phyloP scores from a whole-genome alignment of 2,888 invertebrate genomes.

The Mamestra brassicae region DNA sequence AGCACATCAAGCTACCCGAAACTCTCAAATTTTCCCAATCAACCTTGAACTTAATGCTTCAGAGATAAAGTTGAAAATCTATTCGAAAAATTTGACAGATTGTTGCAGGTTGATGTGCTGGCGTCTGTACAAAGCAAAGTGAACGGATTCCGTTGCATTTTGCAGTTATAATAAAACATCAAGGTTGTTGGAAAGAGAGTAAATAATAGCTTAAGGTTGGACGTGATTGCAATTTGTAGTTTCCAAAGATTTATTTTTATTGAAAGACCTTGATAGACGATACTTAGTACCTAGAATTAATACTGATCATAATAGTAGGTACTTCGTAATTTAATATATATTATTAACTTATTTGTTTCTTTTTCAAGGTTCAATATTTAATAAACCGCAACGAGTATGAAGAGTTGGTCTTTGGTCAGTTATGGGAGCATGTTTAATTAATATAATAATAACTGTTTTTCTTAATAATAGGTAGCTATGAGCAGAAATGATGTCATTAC shows the following conservation, averaged over 20 bases:
- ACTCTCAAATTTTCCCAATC: too few species aligned
- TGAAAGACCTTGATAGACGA: slow-evolving; percentile 9
- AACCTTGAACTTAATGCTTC: too few species aligned
- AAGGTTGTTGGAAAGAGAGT: slow-evolving; percentile 62
- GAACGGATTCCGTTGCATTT: slow-evolving; percentile 55
- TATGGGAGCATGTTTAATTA: slow-evolving; percentile 2
- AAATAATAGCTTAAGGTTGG: slow-evolving; percentile 31
- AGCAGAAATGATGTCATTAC: slow-evolving; percentile 19
- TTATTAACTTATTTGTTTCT: background rate
- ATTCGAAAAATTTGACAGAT: too few species aligned
- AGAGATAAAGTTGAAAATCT: too few species aligned
- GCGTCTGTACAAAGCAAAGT: slow-evolving; percentile 37
- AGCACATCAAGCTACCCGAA: too few species aligned
- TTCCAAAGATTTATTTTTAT: slow-evolving; percentile 38
- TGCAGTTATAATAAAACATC: slow-evolving; percentile 43
- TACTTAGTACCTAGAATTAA: background rate
- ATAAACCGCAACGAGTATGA: slow-evolving; percentile 6
- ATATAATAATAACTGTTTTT: background rate
- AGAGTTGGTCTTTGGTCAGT: background rate
- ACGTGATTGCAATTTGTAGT: slow-evolving; percentile 46
- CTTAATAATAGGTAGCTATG: background rate
- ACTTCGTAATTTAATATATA: background rate
- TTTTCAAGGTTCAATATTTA: slow-evolving; percentile 6
- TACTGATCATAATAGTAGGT: background rate
- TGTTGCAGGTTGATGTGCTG: too few species aligned